phyloP scores from a whole-genome alignment of 2,113 vertebrate species.

The Ailuropoda melanoleuca region DNA sequence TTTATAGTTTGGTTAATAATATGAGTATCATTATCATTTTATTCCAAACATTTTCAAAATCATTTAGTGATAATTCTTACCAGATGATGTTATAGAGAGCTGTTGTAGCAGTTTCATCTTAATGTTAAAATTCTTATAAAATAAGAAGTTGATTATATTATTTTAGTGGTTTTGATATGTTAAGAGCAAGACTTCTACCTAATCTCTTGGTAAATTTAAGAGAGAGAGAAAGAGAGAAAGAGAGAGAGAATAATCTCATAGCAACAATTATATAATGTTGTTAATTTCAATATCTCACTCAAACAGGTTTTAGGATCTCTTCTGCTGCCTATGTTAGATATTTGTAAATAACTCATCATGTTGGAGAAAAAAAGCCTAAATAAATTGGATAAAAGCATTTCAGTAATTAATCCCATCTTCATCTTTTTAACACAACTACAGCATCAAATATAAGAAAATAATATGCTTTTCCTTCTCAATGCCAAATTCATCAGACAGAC shows the following conservation, averaged over 20 bases:
- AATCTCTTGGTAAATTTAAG: not conserved
- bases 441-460: not conserved
- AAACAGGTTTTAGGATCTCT: not conserved
- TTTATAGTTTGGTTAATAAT: not conserved
- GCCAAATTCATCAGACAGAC: not conserved
- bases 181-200: not conserved
- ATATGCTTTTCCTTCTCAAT: not conserved
- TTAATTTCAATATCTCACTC: not conserved
- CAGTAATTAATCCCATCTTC: not conserved
- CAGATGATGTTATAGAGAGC: not conserved
- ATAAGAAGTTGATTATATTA: not conserved
- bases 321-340: not conserved
- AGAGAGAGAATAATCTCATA: not conserved
- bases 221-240: not conserved
- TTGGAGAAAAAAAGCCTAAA: not conserved
- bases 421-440: not conserved
- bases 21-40: not conserved
- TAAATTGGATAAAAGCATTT: not conserved
- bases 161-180: not conserved
- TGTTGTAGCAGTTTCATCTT: not conserved
- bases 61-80: not conserved
- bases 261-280: not conserved
- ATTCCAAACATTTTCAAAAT: not conserved
- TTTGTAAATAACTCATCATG: not conserved
- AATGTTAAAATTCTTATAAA: not conserved